These are phyloP conservation scores for Cheirogaleus medius DNA, from an alignment of 2,113 vertebrate species.

Conservation along the genomic window DNA sequence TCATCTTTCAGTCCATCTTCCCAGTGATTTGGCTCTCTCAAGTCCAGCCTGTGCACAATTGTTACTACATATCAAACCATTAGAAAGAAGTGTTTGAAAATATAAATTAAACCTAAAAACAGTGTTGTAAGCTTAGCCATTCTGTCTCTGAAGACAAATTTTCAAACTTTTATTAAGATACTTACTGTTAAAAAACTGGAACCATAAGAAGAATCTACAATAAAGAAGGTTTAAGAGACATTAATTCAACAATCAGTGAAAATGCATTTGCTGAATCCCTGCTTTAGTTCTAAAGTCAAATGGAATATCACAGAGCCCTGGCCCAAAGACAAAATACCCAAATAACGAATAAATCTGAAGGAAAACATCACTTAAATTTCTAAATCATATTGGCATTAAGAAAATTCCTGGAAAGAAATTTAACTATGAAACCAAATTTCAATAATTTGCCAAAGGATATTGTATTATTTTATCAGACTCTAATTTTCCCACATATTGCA, in stretches of 20 bases:
- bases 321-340: not conserved
- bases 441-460: too few species aligned
- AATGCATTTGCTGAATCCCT: fast-evolving
- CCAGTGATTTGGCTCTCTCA: not conserved
- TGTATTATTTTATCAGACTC: not conserved
- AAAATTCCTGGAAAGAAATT: not conserved
- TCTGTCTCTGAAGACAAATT: not conserved
- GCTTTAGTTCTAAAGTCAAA: not conserved
- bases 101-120: not conserved
- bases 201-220: slow-evolving; percentile 75
- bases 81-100: not conserved
- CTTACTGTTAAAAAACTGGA: slow-evolving; percentile 79
- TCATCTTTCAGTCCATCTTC: not conserved
- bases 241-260: not conserved
- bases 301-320: fast-evolving
- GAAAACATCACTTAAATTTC: fast-evolving
- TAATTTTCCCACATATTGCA: not conserved
- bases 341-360: not conserved
- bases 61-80: not conserved
- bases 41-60: too few species aligned
- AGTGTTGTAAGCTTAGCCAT: not conserved
- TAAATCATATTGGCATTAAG: fast-evolving
- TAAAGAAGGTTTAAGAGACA: slow-evolving; percentile 66
- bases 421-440: not conserved
- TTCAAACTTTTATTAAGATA: slow-evolving; percentile 37